A percentile compares a stretch with the other conserved stretches of the same genome.
Conservation (phyloP, 2,113 vertebrate species). For the Chaetura pelagica region DNA sequence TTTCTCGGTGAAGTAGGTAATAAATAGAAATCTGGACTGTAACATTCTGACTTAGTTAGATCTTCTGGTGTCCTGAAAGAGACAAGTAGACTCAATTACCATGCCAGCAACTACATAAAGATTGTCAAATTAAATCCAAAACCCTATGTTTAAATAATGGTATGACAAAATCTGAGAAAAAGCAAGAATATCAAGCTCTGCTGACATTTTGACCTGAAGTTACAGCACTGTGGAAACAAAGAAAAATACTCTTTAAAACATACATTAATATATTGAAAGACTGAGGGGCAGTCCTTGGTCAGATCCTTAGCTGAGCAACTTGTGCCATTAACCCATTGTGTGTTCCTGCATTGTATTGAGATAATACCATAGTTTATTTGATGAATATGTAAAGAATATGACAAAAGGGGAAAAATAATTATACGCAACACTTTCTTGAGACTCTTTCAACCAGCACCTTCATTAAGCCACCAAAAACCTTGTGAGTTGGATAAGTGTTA, state of each 20-base stretch:
- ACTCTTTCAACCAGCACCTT: neutral
- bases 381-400: neutral
- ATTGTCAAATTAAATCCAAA: constrained; percentile 80
- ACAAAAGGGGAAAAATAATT: neutral
- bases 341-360: neutral
- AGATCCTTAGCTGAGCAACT: neutral
- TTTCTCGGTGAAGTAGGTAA: constrained; percentile 82
- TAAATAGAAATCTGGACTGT: constrained; percentile 82
- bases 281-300: neutral
- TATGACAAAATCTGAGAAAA: constrained; percentile 40
- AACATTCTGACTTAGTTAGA: constrained; percentile 89
- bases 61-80: constrained; percentile 85
- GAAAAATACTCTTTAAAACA: neutral
- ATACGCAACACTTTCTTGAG: rapidly evolving
- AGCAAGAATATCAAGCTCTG: constrained; percentile 41
- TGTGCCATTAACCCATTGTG: neutral
- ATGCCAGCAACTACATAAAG: constrained; percentile 75
- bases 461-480: constrained; percentile 14
- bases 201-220: constrained; percentile 20
- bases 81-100: constrained; percentile 90
- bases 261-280: neutral
- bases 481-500: neutral
- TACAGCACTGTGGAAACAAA: neutral
- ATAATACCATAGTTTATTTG: neutral
- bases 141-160: constrained; percentile 39